Conservation (phyloP, 2,797 vertebrate species). For the Tangara arthus region DNA sequence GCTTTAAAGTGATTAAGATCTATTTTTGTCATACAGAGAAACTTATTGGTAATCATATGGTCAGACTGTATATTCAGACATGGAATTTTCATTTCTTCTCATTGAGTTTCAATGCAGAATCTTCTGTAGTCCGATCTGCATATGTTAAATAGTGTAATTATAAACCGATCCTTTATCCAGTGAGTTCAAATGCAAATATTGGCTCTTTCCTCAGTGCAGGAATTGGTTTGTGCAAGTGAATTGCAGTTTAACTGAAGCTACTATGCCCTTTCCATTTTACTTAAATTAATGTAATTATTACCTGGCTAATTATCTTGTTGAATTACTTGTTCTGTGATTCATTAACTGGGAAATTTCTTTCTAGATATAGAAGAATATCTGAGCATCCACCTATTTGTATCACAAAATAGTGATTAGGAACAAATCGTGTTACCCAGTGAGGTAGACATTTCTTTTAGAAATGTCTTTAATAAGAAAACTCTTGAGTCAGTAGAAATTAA, state of each 20-base stretch:
- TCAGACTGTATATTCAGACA: conserved; percentile 52
- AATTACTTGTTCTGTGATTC: conserved; percentile 52
- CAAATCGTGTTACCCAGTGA: background rate
- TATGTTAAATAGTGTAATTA: conserved; percentile 70
- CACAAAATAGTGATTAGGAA: conserved; percentile 30
- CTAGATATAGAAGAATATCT: background rate
- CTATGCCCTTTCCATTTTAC: conserved; percentile 54
- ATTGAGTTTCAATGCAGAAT: conserved; percentile 46
- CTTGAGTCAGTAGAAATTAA: background rate
- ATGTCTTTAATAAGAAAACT: background rate
- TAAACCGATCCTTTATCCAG: conserved; percentile 55
- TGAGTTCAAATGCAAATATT: conserved; percentile 77
- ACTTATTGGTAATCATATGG: background rate
- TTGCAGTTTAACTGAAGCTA: conserved; percentile 50
- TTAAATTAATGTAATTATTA: conserved; percentile 72
- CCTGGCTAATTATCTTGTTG: conserved; percentile 59
- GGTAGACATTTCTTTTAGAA: conserved; percentile 10
- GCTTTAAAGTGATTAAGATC: conserved; percentile 23
- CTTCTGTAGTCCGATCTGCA: conserved; percentile 67
- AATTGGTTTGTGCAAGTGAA: conserved; percentile 52
- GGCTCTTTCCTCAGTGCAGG: conserved; percentile 32
- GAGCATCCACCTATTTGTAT: background rate
- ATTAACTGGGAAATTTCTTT: conserved; percentile 58
- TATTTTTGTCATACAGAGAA: conserved; percentile 7
- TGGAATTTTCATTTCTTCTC: conserved; percentile 50